A percentile compares a stretch with the other conserved stretches of the same genome.
phyloP scores from a whole-genome alignment of 1,140 invertebrate genomes.

The Drosophila tsacasi region DNA sequence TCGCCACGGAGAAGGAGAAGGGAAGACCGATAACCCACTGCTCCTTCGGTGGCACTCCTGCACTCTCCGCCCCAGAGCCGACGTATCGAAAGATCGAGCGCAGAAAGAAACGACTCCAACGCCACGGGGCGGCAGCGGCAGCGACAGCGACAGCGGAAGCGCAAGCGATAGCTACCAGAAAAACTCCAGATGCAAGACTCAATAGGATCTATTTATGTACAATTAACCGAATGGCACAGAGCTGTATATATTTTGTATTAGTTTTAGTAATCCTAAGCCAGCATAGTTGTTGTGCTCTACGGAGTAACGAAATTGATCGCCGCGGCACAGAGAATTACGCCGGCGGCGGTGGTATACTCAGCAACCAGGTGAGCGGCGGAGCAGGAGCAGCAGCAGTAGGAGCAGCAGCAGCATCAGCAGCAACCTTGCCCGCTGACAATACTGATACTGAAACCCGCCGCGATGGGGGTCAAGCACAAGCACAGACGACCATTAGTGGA shows the following conservation, averaged over 20 bases:
- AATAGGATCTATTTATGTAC: slow-evolving; percentile 73
- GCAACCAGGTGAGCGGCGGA: slow-evolving; percentile 13
- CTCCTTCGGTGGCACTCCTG: not conserved
- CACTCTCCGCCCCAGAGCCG: slow-evolving; percentile 11
- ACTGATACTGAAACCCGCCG: slow-evolving; percentile 7
- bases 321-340: slow-evolving; percentile 36
- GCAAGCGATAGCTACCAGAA: slow-evolving; percentile 23
- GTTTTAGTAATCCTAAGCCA: slow-evolving; percentile 74
- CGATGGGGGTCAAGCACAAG: slow-evolving; percentile 27
- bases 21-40: not conserved
- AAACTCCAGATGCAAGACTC: slow-evolving; percentile 61
- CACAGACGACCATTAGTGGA: slow-evolving; percentile 18
- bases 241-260: slow-evolving; percentile 82
- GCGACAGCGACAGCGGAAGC: slow-evolving; percentile 1
- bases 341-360: slow-evolving; percentile 38
- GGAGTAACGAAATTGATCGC: slow-evolving; percentile 43
- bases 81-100: slow-evolving; percentile 23
- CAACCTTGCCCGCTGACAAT: slow-evolving; percentile 3
- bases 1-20: not conserved
- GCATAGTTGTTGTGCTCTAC: slow-evolving; percentile 63
- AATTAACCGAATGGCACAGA: slow-evolving; percentile 75
- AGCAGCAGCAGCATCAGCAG: not conserved
- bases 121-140: slow-evolving; percentile 4
- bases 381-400: not conserved
- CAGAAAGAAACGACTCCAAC: slow-evolving; percentile 24